Conservation (phyloP, 2,113 vertebrate species). For the Forbesichthys papilliferus region DNA sequence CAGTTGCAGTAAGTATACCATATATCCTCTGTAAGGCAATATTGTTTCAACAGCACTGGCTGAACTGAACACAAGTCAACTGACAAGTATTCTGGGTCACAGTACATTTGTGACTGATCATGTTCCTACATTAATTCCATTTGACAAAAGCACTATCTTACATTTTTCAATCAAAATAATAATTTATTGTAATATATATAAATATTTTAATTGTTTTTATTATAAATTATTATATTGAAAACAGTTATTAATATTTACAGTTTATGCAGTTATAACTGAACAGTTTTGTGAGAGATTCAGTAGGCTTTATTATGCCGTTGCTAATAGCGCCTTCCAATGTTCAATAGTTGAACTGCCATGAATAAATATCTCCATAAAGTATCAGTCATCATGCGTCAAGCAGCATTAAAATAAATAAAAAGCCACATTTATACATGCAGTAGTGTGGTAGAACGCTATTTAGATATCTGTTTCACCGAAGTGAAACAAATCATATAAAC, state of each 20-base stretch:
- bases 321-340: slow-evolving; percentile 79
- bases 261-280: not conserved
- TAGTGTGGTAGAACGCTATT: slow-evolving; percentile 19
- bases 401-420: slow-evolving; percentile 12
- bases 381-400: not conserved
- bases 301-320: slow-evolving; percentile 52
- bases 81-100: slow-evolving; percentile 34
- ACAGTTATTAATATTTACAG: no score
- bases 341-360: not conserved
- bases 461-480: slow-evolving; percentile 19
- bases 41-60: slow-evolving; percentile 34
- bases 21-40: slow-evolving; percentile 32
- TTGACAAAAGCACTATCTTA: slow-evolving; percentile 6
- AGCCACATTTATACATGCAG: slow-evolving; percentile 18
- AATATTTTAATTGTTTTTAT: no score
- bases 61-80: slow-evolving; percentile 34
- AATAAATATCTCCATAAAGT: slow-evolving; percentile 8
- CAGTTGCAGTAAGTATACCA: slow-evolving; percentile 28
- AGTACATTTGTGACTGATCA: slow-evolving; percentile 4
- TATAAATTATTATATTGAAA: no score
- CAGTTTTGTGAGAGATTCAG: not conserved
- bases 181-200: no score
- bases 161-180: no score
- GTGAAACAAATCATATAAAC: not conserved
- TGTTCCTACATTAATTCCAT: slow-evolving; percentile 5